Conservation (phyloP, 1,140 invertebrate species). For the Adelges cooleyi region DNA sequence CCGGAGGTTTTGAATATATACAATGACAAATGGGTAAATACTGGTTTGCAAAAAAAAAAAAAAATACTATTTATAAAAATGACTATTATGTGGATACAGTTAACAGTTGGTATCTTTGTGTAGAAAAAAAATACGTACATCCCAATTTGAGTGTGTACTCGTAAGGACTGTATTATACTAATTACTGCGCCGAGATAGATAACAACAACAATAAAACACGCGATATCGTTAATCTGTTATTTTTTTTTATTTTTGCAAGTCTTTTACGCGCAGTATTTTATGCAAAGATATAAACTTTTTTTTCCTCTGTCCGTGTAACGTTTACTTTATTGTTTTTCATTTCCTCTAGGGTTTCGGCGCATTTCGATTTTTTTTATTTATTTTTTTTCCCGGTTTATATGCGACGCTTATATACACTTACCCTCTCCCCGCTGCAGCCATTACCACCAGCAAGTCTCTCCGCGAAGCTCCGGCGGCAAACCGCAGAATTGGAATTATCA, state of each 20-base stretch:
- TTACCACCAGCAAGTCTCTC: no score
- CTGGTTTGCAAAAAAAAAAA: no score
- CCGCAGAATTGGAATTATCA: conserved; percentile 21
- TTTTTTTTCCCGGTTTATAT: no score
- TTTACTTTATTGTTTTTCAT: conserved; percentile 29
- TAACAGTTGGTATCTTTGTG: no score
- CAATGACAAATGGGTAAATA: no score
- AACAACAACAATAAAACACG: conserved; percentile 13
- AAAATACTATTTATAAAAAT: no score
- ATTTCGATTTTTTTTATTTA: not conserved
- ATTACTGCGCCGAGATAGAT: not conserved
- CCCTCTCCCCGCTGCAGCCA: not conserved
- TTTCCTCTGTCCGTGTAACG: not conserved
- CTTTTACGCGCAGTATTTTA: not conserved
- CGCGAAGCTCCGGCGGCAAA: not conserved
- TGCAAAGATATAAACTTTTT: conserved; percentile 17
- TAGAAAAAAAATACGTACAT: no score
- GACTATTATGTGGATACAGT: no score
- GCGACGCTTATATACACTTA: no score
- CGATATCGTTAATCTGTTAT: conserved; percentile 22
- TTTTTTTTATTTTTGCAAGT: not conserved
- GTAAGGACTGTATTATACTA: not conserved
- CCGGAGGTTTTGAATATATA: no score
- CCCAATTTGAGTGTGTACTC: no score
- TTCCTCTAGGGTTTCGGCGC: not conserved